phyloP scores from a whole-genome alignment of 2,113 vertebrate species.

The Orycteropus afer region DNA sequence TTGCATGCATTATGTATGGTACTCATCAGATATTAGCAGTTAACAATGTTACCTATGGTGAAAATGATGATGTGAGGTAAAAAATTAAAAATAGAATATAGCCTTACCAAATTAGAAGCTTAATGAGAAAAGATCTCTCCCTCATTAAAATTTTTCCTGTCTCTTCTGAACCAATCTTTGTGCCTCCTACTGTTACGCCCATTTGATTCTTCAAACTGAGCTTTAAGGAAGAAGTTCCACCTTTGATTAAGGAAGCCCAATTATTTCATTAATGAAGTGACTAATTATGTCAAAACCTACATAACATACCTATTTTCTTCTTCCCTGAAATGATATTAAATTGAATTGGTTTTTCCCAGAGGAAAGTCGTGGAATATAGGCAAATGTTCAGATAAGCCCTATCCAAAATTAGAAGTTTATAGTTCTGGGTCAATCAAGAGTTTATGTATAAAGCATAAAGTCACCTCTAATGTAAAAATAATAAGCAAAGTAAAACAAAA shows the following conservation, averaged over 20 bases:
- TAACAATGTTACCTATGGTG: conserved; percentile 63
- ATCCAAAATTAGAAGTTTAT: conserved; percentile 6
- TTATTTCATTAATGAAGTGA: conserved; percentile 76
- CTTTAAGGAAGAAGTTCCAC: conserved; percentile 67
- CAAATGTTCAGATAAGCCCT: background rate
- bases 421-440: background rate
- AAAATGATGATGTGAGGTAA: conserved; percentile 64
- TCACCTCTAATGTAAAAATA: background rate
- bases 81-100: conserved; percentile 77
- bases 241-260: conserved; percentile 73
- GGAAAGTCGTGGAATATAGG: conserved; percentile 25
- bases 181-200: conserved; percentile 72
- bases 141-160: conserved; percentile 74
- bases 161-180: conserved; percentile 71
- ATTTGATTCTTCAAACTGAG: conserved; percentile 75
- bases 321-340: conserved; percentile 28
- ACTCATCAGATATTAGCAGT: conserved; percentile 60
- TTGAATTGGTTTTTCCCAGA: background rate
- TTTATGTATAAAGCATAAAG: background rate
- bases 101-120: conserved; percentile 71
- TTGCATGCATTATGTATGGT: conserved; percentile 32
- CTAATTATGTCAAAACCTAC: conserved; percentile 73
- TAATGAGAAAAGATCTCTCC: conserved; percentile 73
- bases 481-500: background rate
- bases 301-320: conserved; percentile 8